Evolutionary conservation across 2,797 vertebrate species (phyloP), one percentile per base, ranked within the genome.

Genomic region (Dipus sagitta): DNA sequence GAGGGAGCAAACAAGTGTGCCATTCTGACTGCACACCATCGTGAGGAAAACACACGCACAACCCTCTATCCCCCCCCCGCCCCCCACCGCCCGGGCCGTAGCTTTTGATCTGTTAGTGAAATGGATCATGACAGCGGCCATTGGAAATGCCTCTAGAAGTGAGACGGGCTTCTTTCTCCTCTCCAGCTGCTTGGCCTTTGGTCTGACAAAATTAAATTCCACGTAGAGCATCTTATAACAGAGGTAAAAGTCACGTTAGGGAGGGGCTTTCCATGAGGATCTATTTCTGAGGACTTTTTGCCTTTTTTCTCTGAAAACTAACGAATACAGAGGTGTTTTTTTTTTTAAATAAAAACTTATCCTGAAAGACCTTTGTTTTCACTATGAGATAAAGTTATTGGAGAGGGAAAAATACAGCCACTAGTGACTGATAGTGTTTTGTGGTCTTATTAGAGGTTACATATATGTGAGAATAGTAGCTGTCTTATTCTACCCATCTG

Each of bases 91-190:
- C 3, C 7, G 54, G 62, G 17, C 68, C 34, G 58, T 23, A 26
- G 20, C 78, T 90, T 65, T 62, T 30, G 79, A 54, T 54, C 52
- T 24, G 3, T n/a, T 30, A 23, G 70, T 11, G 24, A 78, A 92
- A 24, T 58, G 15, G 86, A 72, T 47, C 42, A 4, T 28, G 62
- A 68, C 76, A 68, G 21, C 18, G 18, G 77, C 32, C n/a, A 34
- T 94, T 89, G 76, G 87, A 86, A 34, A 34, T 85, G 24, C 24
- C 52, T 82, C 62, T 74, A 86, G 92, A 72, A 75, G 64, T 91
- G 58, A 52, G 85, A 62, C 13, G 34, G 72, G 10, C 65, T 89
- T 34, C 72, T 52, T 86, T 70, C 26, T 62, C 64, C 47, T 38
- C 71, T 81, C 72, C 10, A 76, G 23, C 71, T 70, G 47, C 74